phyloP scores from a whole-genome alignment of 2,113 vertebrate species.

The Neodon shergylaensis region DNA sequence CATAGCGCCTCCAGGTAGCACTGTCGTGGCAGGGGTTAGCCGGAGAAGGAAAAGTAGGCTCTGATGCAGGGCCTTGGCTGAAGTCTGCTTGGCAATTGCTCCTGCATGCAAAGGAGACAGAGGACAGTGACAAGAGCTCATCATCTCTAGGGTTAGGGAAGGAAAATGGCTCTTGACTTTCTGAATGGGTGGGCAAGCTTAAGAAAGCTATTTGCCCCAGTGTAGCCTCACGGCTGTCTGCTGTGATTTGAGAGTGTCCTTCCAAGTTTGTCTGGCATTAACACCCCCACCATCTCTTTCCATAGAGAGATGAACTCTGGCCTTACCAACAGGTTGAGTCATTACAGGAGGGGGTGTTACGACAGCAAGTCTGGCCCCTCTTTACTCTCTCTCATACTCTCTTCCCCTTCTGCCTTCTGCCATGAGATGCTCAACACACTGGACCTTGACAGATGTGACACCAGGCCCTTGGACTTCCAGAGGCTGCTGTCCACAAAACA shows the following conservation, averaged over 20 bases:
- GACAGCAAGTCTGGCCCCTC: not conserved
- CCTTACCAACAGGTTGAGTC: not conserved
- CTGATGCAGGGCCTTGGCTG: not conserved
- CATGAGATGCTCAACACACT: not conserved
- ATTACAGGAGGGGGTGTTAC: not conserved
- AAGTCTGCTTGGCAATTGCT: not conserved
- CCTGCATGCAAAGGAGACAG: not conserved
- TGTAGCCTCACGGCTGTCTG: not conserved
- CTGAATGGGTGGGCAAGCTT: not conserved
- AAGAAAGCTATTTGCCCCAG: not conserved
- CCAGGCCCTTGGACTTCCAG: not conserved
- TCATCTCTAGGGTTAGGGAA: not conserved
- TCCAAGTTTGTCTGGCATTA: no score
- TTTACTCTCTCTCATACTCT: no score
- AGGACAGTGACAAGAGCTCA: not conserved
- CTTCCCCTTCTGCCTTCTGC: not conserved
- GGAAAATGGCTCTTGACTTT: not conserved
- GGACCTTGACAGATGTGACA: not conserved
- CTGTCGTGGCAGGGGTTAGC: not conserved
- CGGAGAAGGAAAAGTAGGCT: not conserved
- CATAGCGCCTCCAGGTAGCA: not conserved
- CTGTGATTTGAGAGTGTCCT: no score
- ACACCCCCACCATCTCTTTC: no score
- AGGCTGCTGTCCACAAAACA: not conserved
- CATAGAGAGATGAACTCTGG: not conserved